Evolutionary conservation across 2,888 invertebrate genomes (phyloP), one percentile per base, ranked within the genome.

Genomic region (Ectobius pallidus): DNA sequence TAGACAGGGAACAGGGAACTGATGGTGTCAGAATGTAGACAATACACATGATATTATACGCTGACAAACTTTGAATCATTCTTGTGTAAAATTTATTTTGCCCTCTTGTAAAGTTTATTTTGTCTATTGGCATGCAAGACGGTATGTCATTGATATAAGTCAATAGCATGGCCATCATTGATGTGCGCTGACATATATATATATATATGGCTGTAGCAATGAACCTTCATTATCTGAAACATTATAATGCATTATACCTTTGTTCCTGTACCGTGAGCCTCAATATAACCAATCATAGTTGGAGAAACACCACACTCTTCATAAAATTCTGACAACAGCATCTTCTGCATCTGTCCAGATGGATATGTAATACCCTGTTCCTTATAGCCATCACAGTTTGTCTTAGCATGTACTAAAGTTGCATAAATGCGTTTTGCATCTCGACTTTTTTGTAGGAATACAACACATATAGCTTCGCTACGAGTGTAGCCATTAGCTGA

Each of bases 401-500:
- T 85, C 78, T 88, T 88, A 11, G 86, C 85, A 77, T 89, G 86
- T 39, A 89, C 79, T 1, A 87, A 75, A 25, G 85, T 82, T 1
- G 86, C 84, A 77, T 89, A 89, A 27, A 86, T 80, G 52, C 88
- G 79, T 69, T 82, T 84, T 0, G 87, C 85, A 68, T 82, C 80
- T 3, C 82, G 81, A 0, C 82, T 87, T 77, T 89, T 92, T 81
- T 96, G 95, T 20, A 96, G 80, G 78, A 91, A 89, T 44, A 92
- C 79, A 0, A 90, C 89, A 4, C 87, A 89, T 2, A 94, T 85
- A 0, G 92, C 90, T 82, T 96, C 96, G 16, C 94, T 91, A n/a
- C 95, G 88, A 0, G 90, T 91, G 78, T 95, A 95, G 0, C 96
- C 95, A 78, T 91, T 88, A 20, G 92, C 94, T 75, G 52, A 9